Evolutionary conservation across 2,113 vertebrate species (phyloP).

Genomic region (Pseudolaguvia tuberculata): DNA sequence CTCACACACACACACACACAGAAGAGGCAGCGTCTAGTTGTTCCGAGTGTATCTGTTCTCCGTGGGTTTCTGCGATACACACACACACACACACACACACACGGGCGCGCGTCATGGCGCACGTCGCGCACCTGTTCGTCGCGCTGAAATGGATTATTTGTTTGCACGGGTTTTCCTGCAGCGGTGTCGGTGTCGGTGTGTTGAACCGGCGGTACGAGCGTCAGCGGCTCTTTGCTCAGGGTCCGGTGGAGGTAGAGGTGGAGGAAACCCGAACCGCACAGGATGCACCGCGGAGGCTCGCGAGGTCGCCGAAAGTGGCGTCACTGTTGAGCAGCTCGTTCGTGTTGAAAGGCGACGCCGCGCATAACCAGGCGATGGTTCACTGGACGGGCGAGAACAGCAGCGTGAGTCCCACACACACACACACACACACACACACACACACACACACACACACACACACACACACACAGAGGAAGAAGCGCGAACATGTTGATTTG

Average conservation of each 20-base stretch:
- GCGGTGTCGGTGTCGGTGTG: constrained; percentile 60
- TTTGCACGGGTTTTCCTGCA: constrained; percentile 58
- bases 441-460: constrained; percentile 11
- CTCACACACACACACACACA: no score
- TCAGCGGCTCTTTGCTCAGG: not conserved
- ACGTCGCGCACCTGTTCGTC: constrained; percentile 63
- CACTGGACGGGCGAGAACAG: constrained; percentile 98
- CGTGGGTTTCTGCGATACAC: constrained; percentile 53
- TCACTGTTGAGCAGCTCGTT: constrained; percentile 90
- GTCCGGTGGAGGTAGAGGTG: not conserved
- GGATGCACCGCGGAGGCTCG: constrained; percentile 43
- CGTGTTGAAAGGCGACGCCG: constrained; percentile 92
- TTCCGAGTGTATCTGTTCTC: constrained; percentile 44
- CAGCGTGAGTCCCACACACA: constrained; percentile 80
- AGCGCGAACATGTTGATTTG: not conserved
- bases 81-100: not conserved
- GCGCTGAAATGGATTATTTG: constrained; percentile 60
- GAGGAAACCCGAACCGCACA: constrained; percentile 36
- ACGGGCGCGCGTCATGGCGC: constrained; percentile 68
- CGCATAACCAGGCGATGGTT: constrained; percentile 98
- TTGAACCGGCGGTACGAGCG: constrained; percentile 54
- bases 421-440: constrained; percentile 7
- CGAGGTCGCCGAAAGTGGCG: constrained; percentile 67
- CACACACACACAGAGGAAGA: not conserved
- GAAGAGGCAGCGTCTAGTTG: constrained; percentile 48